Conservation (phyloP, 1,140 invertebrate genomes). For the Macrobrachium rosenbergii region DNA sequence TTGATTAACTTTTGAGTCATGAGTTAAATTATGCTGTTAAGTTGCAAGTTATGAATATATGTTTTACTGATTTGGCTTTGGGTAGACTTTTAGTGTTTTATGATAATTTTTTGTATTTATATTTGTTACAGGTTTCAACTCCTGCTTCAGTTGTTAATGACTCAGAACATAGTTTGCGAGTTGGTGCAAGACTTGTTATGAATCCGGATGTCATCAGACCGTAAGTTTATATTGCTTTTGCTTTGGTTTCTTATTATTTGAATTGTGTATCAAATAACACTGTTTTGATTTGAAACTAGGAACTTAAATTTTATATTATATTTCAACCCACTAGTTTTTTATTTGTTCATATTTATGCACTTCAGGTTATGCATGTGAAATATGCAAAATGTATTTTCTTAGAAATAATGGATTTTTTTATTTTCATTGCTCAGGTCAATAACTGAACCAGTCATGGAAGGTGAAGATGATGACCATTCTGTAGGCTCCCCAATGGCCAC, state of each 20-base stretch:
- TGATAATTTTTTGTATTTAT: too few species aligned
- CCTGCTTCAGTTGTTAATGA: slow-evolving; percentile 13
- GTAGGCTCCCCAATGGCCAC: slow-evolving; percentile 4
- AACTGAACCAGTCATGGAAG: slow-evolving; percentile 48
- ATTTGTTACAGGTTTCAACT: too few species aligned
- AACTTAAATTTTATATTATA: too few species aligned
- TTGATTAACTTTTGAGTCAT: background rate
- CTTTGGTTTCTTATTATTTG: background rate
- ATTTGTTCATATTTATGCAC: too few species aligned
- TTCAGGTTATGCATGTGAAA: too few species aligned
- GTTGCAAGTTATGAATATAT: too few species aligned
- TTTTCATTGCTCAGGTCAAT: slow-evolving; percentile 33
- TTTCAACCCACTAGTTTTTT: too few species aligned
- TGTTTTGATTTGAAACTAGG: too few species aligned
- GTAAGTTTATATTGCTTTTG: slow-evolving; percentile 21
- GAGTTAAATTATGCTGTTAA: too few species aligned
- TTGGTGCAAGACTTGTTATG: slow-evolving; percentile 31
- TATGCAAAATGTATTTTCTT: too few species aligned
- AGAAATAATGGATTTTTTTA: background rate
- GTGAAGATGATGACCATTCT: slow-evolving; percentile 38
- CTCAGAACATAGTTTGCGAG: slow-evolving; percentile 6
- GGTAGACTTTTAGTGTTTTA: background rate
- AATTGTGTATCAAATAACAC: too few species aligned
- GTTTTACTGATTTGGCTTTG: too few species aligned
- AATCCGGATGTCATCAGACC: slow-evolving; percentile 40